Conservation (phyloP, 2,888 invertebrate genomes). For the Lasioglossum vierecki region DNA sequence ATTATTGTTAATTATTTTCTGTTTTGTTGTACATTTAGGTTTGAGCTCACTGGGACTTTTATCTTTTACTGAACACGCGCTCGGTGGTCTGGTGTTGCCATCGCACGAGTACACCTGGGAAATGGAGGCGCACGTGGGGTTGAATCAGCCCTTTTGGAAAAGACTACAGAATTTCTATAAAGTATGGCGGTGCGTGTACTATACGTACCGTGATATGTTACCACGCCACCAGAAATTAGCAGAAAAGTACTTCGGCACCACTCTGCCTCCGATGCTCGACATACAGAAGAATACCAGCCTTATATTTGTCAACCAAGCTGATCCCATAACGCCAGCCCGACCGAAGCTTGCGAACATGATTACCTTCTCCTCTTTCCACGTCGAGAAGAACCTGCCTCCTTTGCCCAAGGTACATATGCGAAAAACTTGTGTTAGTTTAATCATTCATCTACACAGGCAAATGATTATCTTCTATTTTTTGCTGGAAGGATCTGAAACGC, state of each 20-base stretch:
- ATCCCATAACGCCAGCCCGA: slow-evolving; percentile 31
- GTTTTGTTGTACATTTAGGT: not conserved
- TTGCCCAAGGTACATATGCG: slow-evolving; percentile 37
- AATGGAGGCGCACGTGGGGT: slow-evolving; percentile 49
- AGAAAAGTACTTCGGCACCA: slow-evolving; percentile 47
- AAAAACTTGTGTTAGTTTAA: not conserved
- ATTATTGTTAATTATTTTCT: too few relatives aligned
- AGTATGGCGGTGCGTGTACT: slow-evolving; percentile 12
- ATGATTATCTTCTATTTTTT: not conserved
- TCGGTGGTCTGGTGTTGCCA: slow-evolving; percentile 61
- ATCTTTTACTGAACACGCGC: slow-evolving; percentile 13
- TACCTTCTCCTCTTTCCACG: slow-evolving; percentile 53
- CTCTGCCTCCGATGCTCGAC: slow-evolving; percentile 42
- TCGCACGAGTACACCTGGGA: slow-evolving; percentile 71
- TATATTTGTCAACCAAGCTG: slow-evolving; percentile 57
- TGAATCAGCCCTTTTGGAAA: slow-evolving; percentile 58
- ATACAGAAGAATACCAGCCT: slow-evolving; percentile 61
- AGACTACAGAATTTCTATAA: slow-evolving; percentile 59
- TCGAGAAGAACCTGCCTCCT: slow-evolving; percentile 29
- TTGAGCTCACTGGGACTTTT: not conserved
- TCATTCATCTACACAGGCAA: not conserved
- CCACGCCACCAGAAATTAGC: slow-evolving; percentile 19
- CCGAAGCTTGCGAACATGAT: slow-evolving; percentile 63
- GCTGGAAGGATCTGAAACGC: slow-evolving; percentile 59
- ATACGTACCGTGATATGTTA: fast-evolving